These are phyloP conservation scores for Chionodraco myersi DNA, from an alignment of 2,113 vertebrate genomes.

Conservation along the genomic window DNA sequence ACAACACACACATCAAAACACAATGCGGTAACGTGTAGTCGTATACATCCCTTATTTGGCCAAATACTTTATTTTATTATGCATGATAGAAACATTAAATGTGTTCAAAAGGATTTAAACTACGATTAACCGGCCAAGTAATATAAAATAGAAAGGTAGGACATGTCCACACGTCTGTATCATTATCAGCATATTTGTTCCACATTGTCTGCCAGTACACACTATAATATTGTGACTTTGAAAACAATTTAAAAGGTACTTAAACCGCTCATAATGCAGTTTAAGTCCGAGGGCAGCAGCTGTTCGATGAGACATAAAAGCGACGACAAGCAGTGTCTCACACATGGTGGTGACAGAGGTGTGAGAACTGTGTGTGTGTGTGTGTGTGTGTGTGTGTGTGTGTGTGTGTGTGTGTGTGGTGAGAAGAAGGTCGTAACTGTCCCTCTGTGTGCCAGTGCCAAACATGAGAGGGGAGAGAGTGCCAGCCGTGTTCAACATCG, in stretches of 20 bases:
- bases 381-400: constrained; percentile 17
- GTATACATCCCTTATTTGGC: no score
- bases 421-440: constrained; percentile 9
- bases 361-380: constrained; percentile 40
- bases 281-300: background rate
- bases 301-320: constrained; percentile 20
- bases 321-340: constrained; percentile 39
- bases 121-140: no score
- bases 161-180: no score
- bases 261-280: background rate
- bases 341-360: constrained; percentile 44
- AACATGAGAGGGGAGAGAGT: constrained; percentile 42
- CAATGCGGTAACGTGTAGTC: no score
- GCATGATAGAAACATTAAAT: no score
- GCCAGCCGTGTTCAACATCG: constrained; percentile 53
- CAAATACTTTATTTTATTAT: no score
- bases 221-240: no score
- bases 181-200: no score
- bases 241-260: no score
- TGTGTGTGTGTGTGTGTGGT: constrained; percentile 21
- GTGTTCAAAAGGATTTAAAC: no score
- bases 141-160: no score
- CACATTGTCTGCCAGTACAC: no score
- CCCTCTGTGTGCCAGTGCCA: constrained; percentile 34
- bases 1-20: background rate